Evolutionary conservation across 2,113 vertebrate species (phyloP).

Genomic region (Rhegmatorhina hoffmannsi): DNA sequence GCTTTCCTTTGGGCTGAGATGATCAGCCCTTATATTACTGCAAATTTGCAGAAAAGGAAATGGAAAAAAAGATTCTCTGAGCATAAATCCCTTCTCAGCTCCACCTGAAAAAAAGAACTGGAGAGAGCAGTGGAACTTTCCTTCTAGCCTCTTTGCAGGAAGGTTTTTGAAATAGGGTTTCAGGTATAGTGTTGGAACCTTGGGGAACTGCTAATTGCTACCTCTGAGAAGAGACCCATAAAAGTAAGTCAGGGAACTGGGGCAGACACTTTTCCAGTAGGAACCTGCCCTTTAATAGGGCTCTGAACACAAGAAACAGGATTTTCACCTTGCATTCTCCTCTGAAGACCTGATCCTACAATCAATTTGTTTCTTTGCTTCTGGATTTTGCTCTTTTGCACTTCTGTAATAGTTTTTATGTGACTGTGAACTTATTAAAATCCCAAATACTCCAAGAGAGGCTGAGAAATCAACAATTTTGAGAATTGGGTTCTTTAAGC

Average conservation of each 20-base stretch:
- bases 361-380: not conserved
- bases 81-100: not conserved
- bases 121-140: not conserved
- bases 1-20: fast-evolving
- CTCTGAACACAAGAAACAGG: not conserved
- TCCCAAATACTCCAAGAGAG: not conserved
- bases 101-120: not conserved
- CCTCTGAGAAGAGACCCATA: not conserved
- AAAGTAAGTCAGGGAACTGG: not conserved
- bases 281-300: not conserved
- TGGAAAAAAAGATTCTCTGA: not conserved
- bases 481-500: not conserved
- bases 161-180: not conserved
- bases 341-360: not conserved
- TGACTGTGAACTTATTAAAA: not conserved
- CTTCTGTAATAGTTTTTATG: not conserved
- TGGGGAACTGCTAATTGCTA: not conserved
- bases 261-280: not conserved
- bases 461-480: not conserved
- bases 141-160: not conserved
- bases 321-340: not conserved
- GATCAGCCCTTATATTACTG: not conserved
- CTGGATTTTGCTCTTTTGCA: not conserved
- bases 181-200: not conserved
- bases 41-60: not conserved